Evolutionary conservation across 2,113 vertebrate species (phyloP).

Genomic region (Notothenia coriiceps): DNA sequence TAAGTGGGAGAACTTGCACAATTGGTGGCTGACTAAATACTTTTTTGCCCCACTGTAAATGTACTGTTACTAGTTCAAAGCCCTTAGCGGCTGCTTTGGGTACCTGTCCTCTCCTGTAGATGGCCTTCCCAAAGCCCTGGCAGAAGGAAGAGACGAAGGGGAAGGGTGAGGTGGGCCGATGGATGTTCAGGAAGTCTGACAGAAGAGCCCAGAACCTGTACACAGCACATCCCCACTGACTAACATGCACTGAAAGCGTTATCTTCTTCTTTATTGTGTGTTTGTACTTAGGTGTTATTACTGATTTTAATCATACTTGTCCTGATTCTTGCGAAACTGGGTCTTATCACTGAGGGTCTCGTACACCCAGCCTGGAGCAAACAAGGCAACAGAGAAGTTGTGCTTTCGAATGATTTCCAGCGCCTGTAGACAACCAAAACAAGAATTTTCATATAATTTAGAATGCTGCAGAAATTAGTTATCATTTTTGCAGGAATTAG

Average conservation of each 20-base stretch:
- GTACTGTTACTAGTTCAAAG: too few species aligned
- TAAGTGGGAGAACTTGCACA: too few species aligned
- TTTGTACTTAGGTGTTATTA: not conserved
- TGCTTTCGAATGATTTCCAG: slow-evolving; percentile 90
- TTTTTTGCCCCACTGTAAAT: not conserved
- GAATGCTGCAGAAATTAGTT: too few species aligned
- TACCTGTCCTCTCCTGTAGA: slow-evolving; percentile 90
- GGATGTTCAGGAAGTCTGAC: slow-evolving; percentile 82
- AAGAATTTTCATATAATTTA: not conserved
- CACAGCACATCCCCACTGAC: not conserved
- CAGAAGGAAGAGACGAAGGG: slow-evolving; percentile 94
- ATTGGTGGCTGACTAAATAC: too few species aligned
- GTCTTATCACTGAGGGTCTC: slow-evolving; percentile 86
- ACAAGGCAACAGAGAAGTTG: slow-evolving; percentile 90
- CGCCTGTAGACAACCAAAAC: slow-evolving; percentile 78
- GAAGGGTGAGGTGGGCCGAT: slow-evolving; percentile 82
- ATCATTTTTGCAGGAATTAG: too few species aligned
- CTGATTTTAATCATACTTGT: slow-evolving; percentile 85
- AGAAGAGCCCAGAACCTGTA: slow-evolving; percentile 91
- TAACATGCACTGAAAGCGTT: not conserved
- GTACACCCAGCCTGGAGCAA: slow-evolving; percentile 98
- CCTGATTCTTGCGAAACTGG: slow-evolving; percentile 90
- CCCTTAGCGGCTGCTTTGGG: too few species aligned
- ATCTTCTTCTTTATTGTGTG: not conserved
- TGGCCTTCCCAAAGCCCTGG: slow-evolving; percentile 90